These are phyloP conservation scores for Lanius ludovicianus DNA, from an alignment of 2,113 vertebrate species.

Conservation along the genomic window DNA sequence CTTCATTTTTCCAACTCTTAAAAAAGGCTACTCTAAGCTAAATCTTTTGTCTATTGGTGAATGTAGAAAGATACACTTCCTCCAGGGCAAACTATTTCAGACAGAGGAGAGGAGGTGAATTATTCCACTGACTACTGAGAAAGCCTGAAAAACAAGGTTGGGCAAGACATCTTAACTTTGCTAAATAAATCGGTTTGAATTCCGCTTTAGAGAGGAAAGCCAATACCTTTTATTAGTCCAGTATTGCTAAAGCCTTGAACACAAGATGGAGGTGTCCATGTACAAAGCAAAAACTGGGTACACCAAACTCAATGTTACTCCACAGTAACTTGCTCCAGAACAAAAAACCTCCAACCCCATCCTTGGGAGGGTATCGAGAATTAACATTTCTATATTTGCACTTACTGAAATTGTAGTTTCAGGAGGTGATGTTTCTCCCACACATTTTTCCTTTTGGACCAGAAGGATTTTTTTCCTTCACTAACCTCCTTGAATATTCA, in stretches of 20 bases:
- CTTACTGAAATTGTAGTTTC: background rate
- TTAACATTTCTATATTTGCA: background rate
- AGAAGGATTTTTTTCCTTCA: background rate
- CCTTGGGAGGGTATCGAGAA: background rate
- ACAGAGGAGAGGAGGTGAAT: background rate
- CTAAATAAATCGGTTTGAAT: background rate
- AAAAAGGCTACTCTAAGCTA: background rate
- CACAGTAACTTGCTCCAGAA: background rate
- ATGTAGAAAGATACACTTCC: background rate
- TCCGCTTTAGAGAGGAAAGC: background rate
- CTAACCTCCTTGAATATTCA: background rate
- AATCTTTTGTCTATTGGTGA: background rate
- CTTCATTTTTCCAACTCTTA: background rate
- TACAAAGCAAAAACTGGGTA: background rate
- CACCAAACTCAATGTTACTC: background rate
- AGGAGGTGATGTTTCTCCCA: background rate
- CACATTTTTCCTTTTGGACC: background rate
- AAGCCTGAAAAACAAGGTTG: background rate
- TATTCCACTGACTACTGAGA: background rate
- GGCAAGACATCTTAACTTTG: background rate
- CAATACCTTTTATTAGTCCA: background rate
- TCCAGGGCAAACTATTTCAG: background rate
- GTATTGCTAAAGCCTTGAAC: background rate
- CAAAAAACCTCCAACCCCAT: background rate
- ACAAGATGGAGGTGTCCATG: background rate